Percentiles rank a stretch among this genome's conserved stretches.
Conservation (phyloP, 1,140 invertebrate species). For the Aricia agestis region DNA sequence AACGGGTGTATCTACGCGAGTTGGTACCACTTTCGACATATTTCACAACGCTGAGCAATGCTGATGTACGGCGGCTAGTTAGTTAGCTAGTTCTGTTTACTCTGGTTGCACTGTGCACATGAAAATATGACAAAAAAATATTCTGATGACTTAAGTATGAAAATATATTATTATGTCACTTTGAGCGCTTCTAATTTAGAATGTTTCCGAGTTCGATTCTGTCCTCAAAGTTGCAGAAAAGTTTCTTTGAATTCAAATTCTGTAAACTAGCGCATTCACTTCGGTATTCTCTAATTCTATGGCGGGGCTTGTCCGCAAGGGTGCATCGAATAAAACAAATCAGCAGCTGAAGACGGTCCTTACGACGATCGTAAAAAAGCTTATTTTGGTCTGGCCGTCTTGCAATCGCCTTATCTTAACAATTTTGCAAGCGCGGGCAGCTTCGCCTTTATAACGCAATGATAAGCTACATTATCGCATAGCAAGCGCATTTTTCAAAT, state of each 20-base stretch:
- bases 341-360: conserved; percentile 17
- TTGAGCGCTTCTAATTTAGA: not conserved
- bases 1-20: too few species aligned
- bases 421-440: not conserved
- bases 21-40: too few species aligned
- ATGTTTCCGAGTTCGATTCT: not conserved
- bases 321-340: conserved; percentile 28
- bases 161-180: too few species aligned
- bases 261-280: not conserved
- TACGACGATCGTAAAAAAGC: conserved; percentile 23
- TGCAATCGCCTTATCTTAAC: not conserved
- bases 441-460: not conserved
- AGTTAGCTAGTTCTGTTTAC: too few species aligned
- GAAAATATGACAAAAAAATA: too few species aligned
- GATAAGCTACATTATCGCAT: not conserved
- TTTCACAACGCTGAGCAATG: too few species aligned
- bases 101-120: too few species aligned
- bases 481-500: not conserved
- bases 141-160: too few species aligned
- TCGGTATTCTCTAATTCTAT: conserved; percentile 16
- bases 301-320: conserved; percentile 18
- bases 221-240: not conserved
- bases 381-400: conserved; percentile 23
- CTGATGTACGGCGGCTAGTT: too few species aligned
- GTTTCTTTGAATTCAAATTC: not conserved